phyloP scores from a whole-genome alignment of 2,888 invertebrate species.

The Amblyjoppa fuscipennis region DNA sequence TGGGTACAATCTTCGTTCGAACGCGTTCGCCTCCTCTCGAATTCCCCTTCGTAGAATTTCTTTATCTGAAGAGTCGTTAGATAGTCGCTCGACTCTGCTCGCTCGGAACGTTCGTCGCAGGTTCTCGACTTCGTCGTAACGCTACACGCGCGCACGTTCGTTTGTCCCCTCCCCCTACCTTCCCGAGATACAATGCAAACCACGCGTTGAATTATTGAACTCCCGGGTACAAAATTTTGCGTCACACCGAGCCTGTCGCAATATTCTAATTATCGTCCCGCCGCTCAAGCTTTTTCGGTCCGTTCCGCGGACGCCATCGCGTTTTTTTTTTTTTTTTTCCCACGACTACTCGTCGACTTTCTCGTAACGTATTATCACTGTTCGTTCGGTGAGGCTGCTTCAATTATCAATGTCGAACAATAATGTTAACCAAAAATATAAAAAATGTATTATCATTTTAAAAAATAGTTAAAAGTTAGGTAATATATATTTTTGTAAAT shows the following conservation, averaged over 20 bases:
- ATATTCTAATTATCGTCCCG: neutral
- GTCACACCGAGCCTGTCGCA: conserved; percentile 30
- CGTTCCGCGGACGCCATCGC: neutral
- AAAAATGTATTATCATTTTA: too few relatives aligned
- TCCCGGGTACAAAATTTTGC: conserved; percentile 49
- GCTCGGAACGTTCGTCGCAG: conserved; percentile 23
- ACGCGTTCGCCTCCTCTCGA: conserved; percentile 51
- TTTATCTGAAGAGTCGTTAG: conserved; percentile 63
- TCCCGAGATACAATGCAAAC: conserved; percentile 35
- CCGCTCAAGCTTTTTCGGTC: neutral
- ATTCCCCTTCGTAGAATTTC: conserved; percentile 66
- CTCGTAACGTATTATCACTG: too few relatives aligned
- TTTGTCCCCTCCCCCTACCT: neutral
- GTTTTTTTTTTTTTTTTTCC: neutral
- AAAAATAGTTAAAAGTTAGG: too few relatives aligned
- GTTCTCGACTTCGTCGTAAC: conserved; percentile 50
- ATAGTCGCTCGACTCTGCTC: conserved; percentile 50
- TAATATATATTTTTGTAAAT: too few relatives aligned
- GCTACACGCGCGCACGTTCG: conserved; percentile 25
- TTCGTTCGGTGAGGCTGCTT: too few relatives aligned
- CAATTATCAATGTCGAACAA: too few relatives aligned
- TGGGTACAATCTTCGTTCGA: conserved; percentile 30
- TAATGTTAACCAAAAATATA: too few relatives aligned
- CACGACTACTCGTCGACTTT: too few relatives aligned
- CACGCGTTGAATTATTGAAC: conserved; percentile 58